Conservation (phyloP, 2,797 vertebrate genomes). For the Limosa lapponica region DNA sequence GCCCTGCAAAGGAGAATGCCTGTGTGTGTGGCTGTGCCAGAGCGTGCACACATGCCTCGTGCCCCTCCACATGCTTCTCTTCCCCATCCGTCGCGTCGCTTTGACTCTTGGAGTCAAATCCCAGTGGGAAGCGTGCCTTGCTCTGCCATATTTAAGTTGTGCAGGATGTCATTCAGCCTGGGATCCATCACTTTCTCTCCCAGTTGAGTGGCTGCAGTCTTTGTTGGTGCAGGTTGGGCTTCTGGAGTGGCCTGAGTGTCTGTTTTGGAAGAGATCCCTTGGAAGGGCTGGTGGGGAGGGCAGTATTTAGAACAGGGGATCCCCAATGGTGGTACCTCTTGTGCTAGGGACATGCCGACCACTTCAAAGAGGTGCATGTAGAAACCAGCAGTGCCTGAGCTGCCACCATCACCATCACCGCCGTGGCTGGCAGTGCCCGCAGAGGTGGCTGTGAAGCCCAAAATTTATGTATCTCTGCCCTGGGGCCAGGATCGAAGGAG, state of each 20-base stretch:
- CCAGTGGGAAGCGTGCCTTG: background rate
- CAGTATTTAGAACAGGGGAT: background rate
- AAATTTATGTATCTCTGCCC: background rate
- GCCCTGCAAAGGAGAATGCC: background rate
- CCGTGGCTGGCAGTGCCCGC: background rate
- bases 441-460: background rate
- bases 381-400: background rate
- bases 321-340: accelerated
- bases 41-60: background rate
- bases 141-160: background rate
- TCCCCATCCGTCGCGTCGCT: background rate
- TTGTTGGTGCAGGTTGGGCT: background rate
- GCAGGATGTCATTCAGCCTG: background rate
- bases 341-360: background rate
- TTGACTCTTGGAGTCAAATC: background rate
- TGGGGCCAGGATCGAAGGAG: background rate
- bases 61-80: background rate
- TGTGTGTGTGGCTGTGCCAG: accelerated
- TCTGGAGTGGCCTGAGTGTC: background rate
- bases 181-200: background rate
- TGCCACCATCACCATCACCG: background rate
- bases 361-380: background rate
- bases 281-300: background rate
- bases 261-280: background rate
- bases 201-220: background rate